Base-by-base conservation (phyloP, 1,140 invertebrate genomes). In the Watersipora subatra region DNA sequence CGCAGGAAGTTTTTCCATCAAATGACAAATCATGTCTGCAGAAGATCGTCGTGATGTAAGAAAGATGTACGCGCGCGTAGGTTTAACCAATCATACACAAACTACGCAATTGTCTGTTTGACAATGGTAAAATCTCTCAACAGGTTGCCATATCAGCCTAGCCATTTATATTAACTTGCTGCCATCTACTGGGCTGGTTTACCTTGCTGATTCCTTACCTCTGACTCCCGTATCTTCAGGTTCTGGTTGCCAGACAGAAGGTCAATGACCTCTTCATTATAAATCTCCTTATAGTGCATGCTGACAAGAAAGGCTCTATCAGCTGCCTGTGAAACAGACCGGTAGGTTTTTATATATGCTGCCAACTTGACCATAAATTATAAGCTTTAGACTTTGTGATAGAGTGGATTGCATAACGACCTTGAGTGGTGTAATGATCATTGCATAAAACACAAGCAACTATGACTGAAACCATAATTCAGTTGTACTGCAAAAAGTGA, bases 191-290 rank as follows among this genome's bases (percentile, higher is more conserved):
- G n/a, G n/a, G n/a, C n/a, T n/a, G n/a, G n/a, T n/a, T n/a, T n/a
- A n/a, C n/a, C n/a, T n/a, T n/a, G n/a, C n/a, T n/a, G n/a, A n/a
- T n/a, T n/a, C n/a, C 82, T 83, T 57, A 85, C 85, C 70, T 82
- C 76, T 57, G 66, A 83, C 79, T 73, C 85, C 78, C 71, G 80
- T 76, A 67, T 71, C 69, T 72, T 83, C 71, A 68, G 83, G 75
- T 58, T 81, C 78, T 68, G 83, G 71, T 71, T 83, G 74, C 70
- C 75, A 76, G 34, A 72, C 0, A 86, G 73, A 3, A 86, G 71
- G 73, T 86, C 85, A 19, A 80, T 73, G 19, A 85, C 80, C 26
- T 83, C 81, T 73, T 86, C 85, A 72, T 85, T 85, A 73, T 87
- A 87, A 67, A 86, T 86, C 74, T 86, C 85, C 65, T 86, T 69